Evolutionary conservation across 2,113 vertebrate species (phyloP).

Genomic region (Felis catus): F.catus_Fca126_mat1.0 CM031415.1:67394001-67394500

Average conservation of each 20-base stretch:
- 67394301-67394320: not conserved
- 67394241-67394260: not conserved
- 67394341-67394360: not conserved
- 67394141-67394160: not conserved
- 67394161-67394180: not conserved
- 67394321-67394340: not conserved
- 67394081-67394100: not conserved
- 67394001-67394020: not conserved
- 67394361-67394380: not conserved
- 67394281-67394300: not conserved
- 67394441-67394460: too few species aligned
- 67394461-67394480: too few species aligned
- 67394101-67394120: not conserved
- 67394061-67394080: not conserved
- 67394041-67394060: not conserved
- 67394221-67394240: not conserved
- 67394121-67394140: not conserved
- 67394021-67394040: not conserved
- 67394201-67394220: not conserved
- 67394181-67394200: not conserved
- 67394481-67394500: too few species aligned
- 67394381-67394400: not conserved
- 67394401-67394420: not conserved
- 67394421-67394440: too few species aligned
- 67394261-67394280: not conserved